A percentile compares a stretch with the other conserved stretches of the same genome.
These are phyloP conservation scores for Ptilodon capucinus DNA, from an alignment of 2,888 invertebrate genomes.

Conservation along the genomic window DNA sequence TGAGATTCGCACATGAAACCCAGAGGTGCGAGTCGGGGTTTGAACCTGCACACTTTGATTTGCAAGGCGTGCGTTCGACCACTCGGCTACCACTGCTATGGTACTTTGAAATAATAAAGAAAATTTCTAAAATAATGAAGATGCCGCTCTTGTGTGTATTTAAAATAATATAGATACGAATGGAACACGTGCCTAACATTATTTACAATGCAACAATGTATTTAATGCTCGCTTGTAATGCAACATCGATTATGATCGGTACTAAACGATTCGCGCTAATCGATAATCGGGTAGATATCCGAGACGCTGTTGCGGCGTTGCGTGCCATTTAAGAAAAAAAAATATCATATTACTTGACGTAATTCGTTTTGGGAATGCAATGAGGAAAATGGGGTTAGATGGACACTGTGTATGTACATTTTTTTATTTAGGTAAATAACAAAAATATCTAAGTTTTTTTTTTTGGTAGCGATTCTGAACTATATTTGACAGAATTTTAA, in stretches of 20 bases:
- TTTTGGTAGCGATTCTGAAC: no score
- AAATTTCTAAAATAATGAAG: no score
- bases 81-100: no score
- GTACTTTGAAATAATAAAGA: no score
- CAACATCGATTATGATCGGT: constrained; percentile 29
- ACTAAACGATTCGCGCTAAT: constrained; percentile 29
- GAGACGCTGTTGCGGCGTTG: constrained; percentile 3
- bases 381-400: not conserved
- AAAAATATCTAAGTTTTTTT: not conserved
- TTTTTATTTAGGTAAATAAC: no score
- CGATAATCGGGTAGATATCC: constrained; percentile 21
- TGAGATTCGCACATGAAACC: no score
- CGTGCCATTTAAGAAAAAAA: constrained; percentile 10
- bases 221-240: constrained; percentile 22
- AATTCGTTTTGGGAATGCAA: constrained; percentile 8
- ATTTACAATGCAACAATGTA: constrained; percentile 28
- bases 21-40: no score
- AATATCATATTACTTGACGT: constrained; percentile 18
- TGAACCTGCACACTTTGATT: no score
- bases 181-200: constrained; percentile 24
- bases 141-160: no score
- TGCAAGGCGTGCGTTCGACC: no score
- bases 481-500: no score
- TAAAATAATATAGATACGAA: no score
- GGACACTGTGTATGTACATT: not conserved